Evolutionary conservation across 2,888 invertebrate species (phyloP).

Genomic region (Uloborus plumipes): DNA sequence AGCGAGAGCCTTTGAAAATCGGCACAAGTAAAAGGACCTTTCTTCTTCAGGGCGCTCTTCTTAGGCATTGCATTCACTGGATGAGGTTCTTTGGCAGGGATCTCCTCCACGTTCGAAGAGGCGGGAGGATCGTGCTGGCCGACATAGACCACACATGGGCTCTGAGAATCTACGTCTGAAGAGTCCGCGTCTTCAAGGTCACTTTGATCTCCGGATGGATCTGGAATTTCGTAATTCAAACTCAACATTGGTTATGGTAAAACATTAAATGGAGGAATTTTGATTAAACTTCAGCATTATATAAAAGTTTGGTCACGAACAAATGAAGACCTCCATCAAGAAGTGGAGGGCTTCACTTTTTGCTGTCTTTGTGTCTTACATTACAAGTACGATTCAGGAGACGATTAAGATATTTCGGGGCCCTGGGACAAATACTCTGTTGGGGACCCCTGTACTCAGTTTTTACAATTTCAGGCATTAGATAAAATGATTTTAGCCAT

Average conservation of each 20-base stretch:
- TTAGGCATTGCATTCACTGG: constrained; percentile 88
- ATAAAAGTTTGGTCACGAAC: too few species aligned
- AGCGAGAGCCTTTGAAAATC: constrained; percentile 53
- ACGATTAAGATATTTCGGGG: too few species aligned
- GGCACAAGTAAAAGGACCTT: constrained; percentile 44
- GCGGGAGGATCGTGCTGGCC: constrained; percentile 56
- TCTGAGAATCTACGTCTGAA: constrained; percentile 4
- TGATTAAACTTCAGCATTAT: too few species aligned
- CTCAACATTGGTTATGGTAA: not conserved
- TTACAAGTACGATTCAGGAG: too few species aligned
- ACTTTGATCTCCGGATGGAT: constrained; percentile 16
- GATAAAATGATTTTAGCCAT: too few species aligned
- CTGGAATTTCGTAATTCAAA: not conserved
- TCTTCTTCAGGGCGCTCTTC: constrained; percentile 89
- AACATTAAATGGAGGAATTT: not conserved
- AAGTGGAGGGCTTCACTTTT: too few species aligned
- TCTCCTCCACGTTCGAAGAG: constrained; percentile 88
- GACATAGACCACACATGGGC: constrained; percentile 47
- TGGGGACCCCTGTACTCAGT: too few species aligned
- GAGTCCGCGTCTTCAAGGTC: constrained; percentile 24
- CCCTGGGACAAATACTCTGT: too few species aligned
- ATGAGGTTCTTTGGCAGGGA: constrained; percentile 92
- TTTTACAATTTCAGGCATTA: too few species aligned
- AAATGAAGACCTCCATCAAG: too few species aligned
- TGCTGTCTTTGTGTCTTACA: too few species aligned